Conservation (phyloP, 2,888 invertebrate genomes). For the Dascillus cervinus region DNA sequence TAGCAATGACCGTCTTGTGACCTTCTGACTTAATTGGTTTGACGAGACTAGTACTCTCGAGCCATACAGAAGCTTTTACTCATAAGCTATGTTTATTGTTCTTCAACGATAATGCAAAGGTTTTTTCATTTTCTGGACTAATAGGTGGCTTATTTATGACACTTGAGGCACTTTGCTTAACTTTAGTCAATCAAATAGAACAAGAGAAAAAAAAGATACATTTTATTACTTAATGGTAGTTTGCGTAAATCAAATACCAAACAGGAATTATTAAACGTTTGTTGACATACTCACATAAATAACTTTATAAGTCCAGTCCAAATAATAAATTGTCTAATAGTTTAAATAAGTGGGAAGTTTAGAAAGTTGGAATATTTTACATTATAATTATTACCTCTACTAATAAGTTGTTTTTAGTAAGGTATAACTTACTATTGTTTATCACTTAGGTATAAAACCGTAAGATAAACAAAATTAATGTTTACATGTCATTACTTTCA, state of each 20-base stretch:
- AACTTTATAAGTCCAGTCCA: conserved; percentile 9
- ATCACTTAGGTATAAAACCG: not conserved
- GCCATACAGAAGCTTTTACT: too few relatives aligned
- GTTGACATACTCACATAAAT: conserved; percentile 8
- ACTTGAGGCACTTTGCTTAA: too few relatives aligned
- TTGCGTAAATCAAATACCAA: conserved; percentile 1
- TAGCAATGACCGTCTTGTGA: too few relatives aligned
- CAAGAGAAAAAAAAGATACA: too few relatives aligned
- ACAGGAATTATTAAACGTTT: conserved; percentile 10
- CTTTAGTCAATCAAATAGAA: too few relatives aligned
- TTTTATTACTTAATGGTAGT: not conserved
- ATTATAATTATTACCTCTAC: conserved; percentile 2
- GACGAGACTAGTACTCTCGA: too few relatives aligned
- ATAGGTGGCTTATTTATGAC: too few relatives aligned
- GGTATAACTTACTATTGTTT: not conserved
- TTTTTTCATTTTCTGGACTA: too few relatives aligned
- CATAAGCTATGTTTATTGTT: too few relatives aligned
- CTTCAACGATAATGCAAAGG: too few relatives aligned
- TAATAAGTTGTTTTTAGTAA: not conserved
- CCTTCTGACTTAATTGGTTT: too few relatives aligned
- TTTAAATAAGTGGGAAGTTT: conserved; percentile 2
- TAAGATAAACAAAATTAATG: not conserved
- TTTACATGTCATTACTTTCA: not conserved
- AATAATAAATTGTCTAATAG: conserved; percentile 4
- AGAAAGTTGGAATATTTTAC: conserved; percentile 4